Evolutionary conservation across 2,888 invertebrate species (phyloP).

Genomic region (Nomada hirtipes): DNA sequence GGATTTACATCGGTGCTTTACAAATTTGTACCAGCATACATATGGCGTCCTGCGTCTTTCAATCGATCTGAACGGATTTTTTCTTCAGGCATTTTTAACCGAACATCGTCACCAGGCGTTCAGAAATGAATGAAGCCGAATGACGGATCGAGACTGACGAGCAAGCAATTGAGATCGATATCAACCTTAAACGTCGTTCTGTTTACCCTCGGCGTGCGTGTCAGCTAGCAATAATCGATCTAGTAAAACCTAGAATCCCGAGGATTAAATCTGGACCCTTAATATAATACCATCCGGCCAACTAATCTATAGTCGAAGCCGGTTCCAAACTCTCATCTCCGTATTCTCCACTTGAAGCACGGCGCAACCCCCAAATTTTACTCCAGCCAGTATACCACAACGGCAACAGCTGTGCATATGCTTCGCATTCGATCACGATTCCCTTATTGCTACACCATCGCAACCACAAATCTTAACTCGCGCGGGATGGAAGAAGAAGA

Average conservation of each 20-base stretch:
- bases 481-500: conserved; percentile 26
- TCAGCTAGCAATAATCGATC: conserved; percentile 37
- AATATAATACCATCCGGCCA: background rate
- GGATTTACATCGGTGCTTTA: conserved; percentile 16
- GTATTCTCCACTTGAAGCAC: background rate
- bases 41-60: background rate
- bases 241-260: background rate
- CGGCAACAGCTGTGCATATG: conserved; percentile 1
- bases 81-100: conserved; percentile 38
- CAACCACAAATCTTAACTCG: conserved; percentile 62
- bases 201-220: conserved; percentile 47
- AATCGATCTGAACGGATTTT: conserved; percentile 1
- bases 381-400: background rate
- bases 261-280: background rate
- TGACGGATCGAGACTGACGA: conserved; percentile 76
- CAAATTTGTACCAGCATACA: conserved; percentile 6
- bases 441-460: conserved; percentile 30
- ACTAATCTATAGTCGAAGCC: too few relatives aligned
- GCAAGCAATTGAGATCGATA: conserved; percentile 79
- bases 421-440: conserved; percentile 48
- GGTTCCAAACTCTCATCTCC: background rate
- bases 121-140: conserved; percentile 8
- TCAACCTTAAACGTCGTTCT: conserved; percentile 42
- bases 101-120: conserved; percentile 48
- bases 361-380: background rate